Evolutionary conservation across 2,797 vertebrate genomes (phyloP).

Genomic region (Rhinophrynus dorsalis): DNA sequence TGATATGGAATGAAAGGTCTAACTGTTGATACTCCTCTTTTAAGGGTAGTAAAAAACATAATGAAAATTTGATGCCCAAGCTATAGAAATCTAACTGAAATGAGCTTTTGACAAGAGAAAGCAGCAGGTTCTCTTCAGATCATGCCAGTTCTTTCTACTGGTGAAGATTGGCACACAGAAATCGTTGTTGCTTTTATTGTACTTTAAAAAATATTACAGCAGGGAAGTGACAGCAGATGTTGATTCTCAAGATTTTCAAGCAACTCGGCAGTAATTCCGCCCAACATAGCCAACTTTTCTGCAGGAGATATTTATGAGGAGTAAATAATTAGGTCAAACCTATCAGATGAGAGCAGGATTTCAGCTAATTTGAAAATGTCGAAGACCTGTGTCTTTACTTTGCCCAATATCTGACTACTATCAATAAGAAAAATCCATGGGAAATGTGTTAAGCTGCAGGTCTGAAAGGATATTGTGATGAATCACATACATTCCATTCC

Average conservation of each 20-base stretch:
- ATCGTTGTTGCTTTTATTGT: constrained; percentile 30
- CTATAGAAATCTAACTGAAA: constrained; percentile 36
- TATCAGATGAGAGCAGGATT: constrained; percentile 41
- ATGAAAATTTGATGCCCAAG: constrained; percentile 33
- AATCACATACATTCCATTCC: constrained; percentile 14
- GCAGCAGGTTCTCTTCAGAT: constrained; percentile 27
- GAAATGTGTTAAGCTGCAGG: constrained; percentile 21
- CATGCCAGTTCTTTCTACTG: constrained; percentile 36
- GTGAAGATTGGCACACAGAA: constrained; percentile 34
- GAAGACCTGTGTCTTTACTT: constrained; percentile 28
- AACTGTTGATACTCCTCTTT: constrained; percentile 14
- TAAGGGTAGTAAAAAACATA: constrained; percentile 29
- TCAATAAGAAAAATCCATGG: constrained; percentile 38
- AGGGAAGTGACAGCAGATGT: constrained; percentile 45
- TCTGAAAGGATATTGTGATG: constrained; percentile 7
- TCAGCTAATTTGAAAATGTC: constrained; percentile 28
- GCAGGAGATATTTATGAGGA: constrained; percentile 25
- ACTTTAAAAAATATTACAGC: constrained; percentile 45
- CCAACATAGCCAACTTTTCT: constrained; percentile 31
- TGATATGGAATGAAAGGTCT: neutral
- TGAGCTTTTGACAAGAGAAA: constrained; percentile 37
- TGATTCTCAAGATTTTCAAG: constrained; percentile 43
- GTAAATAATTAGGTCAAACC: constrained; percentile 50
- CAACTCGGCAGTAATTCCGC: constrained; percentile 35
- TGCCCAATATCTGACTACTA: constrained; percentile 33